phyloP scores from a whole-genome alignment of 2,888 invertebrate species.

The Ligdia adustata region DNA sequence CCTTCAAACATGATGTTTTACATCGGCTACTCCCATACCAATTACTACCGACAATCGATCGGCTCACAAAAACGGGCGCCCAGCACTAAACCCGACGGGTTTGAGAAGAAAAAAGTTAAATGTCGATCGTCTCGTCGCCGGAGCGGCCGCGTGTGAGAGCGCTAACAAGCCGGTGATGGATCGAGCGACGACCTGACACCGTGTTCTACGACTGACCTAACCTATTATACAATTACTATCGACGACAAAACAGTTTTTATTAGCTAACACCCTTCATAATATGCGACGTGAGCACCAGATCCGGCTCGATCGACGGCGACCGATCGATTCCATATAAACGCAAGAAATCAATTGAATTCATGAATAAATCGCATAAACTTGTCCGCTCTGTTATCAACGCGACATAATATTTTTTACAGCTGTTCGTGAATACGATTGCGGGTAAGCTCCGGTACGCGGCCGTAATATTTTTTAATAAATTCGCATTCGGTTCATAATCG shows the following conservation, averaged over 20 bases:
- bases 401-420: slow-evolving; percentile 70
- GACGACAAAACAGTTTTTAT: slow-evolving; percentile 54
- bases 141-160: slow-evolving; percentile 56
- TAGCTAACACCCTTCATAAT: slow-evolving; percentile 50
- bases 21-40: slow-evolving; percentile 80
- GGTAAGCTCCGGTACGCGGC: slow-evolving; percentile 52
- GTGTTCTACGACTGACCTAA: slow-evolving; percentile 44
- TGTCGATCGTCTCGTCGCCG: slow-evolving; percentile 30
- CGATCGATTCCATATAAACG: slow-evolving; percentile 56
- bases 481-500: slow-evolving; percentile 65
- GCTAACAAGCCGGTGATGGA: slow-evolving; percentile 80
- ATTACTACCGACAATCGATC: slow-evolving; percentile 79
- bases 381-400: slow-evolving; percentile 66
- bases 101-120: slow-evolving; percentile 53
- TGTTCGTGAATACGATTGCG: slow-evolving; percentile 56
- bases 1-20: slow-evolving; percentile 79
- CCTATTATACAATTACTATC: slow-evolving; percentile 60
- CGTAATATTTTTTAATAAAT: slow-evolving; percentile 69
- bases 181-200: slow-evolving; percentile 67
- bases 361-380: slow-evolving; percentile 76
- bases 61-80: slow-evolving; percentile 67
- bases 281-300: slow-evolving; percentile 31
- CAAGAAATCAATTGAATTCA: slow-evolving; percentile 77
- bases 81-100: slow-evolving; percentile 67
- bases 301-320: slow-evolving; percentile 10